phyloP scores from a whole-genome alignment of 2,113 vertebrate species.

The Ivindomyrus marchei region DNA sequence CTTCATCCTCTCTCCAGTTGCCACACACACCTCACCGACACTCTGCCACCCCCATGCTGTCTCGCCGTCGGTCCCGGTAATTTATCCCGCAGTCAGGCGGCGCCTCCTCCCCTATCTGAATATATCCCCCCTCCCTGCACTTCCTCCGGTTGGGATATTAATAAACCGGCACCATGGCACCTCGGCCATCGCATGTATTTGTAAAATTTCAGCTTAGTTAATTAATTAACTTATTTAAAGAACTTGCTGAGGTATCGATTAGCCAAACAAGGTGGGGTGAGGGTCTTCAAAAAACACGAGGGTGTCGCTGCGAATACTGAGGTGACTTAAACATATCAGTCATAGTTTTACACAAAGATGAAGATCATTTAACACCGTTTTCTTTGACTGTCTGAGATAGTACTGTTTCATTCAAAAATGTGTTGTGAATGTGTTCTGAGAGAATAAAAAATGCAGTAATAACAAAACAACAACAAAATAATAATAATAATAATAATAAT shows the following conservation, averaged over 20 bases:
- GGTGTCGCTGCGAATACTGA: not conserved
- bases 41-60: not conserved
- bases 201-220: not conserved
- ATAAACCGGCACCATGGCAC: not conserved
- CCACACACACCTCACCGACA: slow-evolving; percentile 22
- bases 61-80: slow-evolving; percentile 20
- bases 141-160: slow-evolving; percentile 32
- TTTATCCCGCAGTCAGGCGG: slow-evolving; percentile 32
- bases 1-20: not conserved
- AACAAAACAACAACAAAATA: not conserved
- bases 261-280: not conserved
- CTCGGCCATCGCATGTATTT: not conserved
- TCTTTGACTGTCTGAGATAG: not conserved
- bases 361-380: not conserved
- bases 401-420: not conserved
- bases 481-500: not conserved
- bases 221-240: not conserved
- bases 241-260: no score
- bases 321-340: not conserved
- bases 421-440: not conserved
- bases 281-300: not conserved
- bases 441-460: not conserved
- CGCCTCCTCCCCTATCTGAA: slow-evolving; percentile 18
- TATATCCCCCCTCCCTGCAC: slow-evolving; percentile 19
- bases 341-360: not conserved